Percentiles rank a stretch among this genome's conserved stretches.
Evolutionary conservation across 2,888 invertebrate species (phyloP).

Genomic region (Parnassius mnemosyne): DNA sequence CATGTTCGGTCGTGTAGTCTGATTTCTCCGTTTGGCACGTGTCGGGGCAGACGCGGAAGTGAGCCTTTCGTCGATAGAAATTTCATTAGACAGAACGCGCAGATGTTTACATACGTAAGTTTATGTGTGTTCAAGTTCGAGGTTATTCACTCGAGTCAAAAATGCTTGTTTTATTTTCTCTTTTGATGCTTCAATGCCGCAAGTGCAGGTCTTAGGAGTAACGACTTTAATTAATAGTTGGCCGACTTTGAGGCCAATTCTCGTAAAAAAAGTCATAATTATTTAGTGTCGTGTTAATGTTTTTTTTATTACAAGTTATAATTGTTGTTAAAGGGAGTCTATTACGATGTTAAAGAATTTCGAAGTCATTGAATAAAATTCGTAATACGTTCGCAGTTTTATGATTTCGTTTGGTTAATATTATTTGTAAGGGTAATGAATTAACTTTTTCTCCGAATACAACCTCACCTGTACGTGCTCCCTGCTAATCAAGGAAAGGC

Average conservation of each 20-base stretch:
- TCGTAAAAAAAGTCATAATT: constrained; percentile 20
- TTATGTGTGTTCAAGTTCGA: constrained; percentile 70
- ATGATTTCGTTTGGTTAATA: no score
- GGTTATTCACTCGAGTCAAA: constrained; percentile 54
- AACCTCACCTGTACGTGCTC: no score
- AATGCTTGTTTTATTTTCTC: constrained; percentile 8
- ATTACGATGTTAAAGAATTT: no score
- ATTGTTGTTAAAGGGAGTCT: not conserved
- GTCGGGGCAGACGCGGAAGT: constrained; percentile 55
- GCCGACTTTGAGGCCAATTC: constrained; percentile 11
- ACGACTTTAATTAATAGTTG: constrained; percentile 18
- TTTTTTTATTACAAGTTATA: not conserved
- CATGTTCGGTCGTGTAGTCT: constrained; percentile 36
- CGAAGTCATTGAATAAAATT: no score
- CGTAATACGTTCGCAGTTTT: no score
- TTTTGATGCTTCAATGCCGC: constrained; percentile 11
- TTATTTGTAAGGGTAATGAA: no score
- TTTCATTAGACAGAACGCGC: constrained; percentile 58
- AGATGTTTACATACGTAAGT: constrained; percentile 64
- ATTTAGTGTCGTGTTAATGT: constrained; percentile 6
- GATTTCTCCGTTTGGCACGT: constrained; percentile 61
- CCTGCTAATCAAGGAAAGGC: no score
- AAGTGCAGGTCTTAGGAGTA: constrained; percentile 8
- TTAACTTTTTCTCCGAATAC: no score
- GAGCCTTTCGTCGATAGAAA: constrained; percentile 58